Evolutionary conservation across 1,140 invertebrate genomes (phyloP), one percentile per base, ranked within the genome.

Genomic region (Euura lappo): DNA sequence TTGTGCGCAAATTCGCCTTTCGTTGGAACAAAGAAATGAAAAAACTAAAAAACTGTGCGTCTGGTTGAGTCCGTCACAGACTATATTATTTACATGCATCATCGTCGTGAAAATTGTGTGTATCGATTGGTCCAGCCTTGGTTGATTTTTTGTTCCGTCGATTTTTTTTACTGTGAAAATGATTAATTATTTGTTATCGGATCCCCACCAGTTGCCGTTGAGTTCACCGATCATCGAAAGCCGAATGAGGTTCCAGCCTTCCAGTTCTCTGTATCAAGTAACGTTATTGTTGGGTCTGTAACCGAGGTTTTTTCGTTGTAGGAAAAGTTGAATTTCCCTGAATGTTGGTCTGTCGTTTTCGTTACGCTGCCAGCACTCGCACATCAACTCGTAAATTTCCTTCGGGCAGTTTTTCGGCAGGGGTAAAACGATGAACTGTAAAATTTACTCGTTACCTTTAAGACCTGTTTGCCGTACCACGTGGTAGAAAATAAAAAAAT

Each of bases 351-450:
- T 90, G 81, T 94, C 93, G 5, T 90, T 85, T 68, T 95, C 94
- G 79, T 96, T 93, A 44, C 94, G 89, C 80, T 96, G 95, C 97
- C 97, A 99, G 84, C 97, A 98, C 82, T 97, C 95, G 74, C 93
- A 90, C 95, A 98, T 98, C 75, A 99, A 87, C 85, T 97, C 96
- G 87, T 96, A 98, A 73, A 98, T 94, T 85, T 97, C 96, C 74
- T 95, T 92, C 8, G 95, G 94, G 86, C 96, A 97, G 76, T 94
- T 94, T 78, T 93, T 91, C 44, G 95, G 96, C 72, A 93, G 90
- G 2, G 93, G 92, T 11, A 96, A 89, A 11, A 60, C 8, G 69
- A 91, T 89, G 74, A 91, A 89, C 91, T 93, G 89, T 45, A 87
- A 87, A 60, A 76, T 66, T 78, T 28, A 28, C 2, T 69, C 44